Evolutionary conservation across 2,797 vertebrate genomes (phyloP), one percentile per base, ranked within the genome.

Genomic region (Mus caroli): DNA sequence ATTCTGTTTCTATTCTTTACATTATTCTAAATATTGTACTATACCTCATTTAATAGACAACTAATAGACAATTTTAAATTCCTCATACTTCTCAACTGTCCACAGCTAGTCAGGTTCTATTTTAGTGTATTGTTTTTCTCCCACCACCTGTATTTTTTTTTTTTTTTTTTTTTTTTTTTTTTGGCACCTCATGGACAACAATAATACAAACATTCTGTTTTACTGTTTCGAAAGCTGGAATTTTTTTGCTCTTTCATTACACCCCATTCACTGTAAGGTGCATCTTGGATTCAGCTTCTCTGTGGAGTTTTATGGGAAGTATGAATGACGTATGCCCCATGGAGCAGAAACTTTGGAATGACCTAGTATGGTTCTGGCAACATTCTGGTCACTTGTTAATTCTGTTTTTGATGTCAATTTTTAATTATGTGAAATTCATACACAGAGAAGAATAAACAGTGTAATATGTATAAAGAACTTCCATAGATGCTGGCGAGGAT

Each of bases 381-480:
- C n/a, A 71, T 54, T 6, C 67, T 54, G 28, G 77, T 43, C 31
- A 86, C 9, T 88, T 80, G 54, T 28, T 92, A 96, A 88, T 26
- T 75, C 7, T 50, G 26, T 87, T 90, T 96, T 58, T 95, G 37
- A 4, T 90, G 26, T 73, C 86, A 90, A 78, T 14, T 58, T 88
- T 92, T 84, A 50, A 54, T 82, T 56, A 92, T 26, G 34, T 22
- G 76, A 91, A 94, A 91, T 20, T 58, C n/a, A 89, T 69, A 92
- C 75, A 78, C 0, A 86, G 0, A 84, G 40, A 75, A 84, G 40
- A 75, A 67, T 56, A 67, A 31, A 73, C 76, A 76, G 31, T 80
- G 62, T 0, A 56, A 71, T 37, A 71, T 9, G 56, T 62, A 69
- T 19, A 73, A 62, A 46, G 67, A 88, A 60, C 37, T 62, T 31